A percentile compares a stretch with the other conserved stretches of the same genome.
phyloP scores from a whole-genome alignment of 2,888 invertebrate species.

The Periphyllus acericola region DNA sequence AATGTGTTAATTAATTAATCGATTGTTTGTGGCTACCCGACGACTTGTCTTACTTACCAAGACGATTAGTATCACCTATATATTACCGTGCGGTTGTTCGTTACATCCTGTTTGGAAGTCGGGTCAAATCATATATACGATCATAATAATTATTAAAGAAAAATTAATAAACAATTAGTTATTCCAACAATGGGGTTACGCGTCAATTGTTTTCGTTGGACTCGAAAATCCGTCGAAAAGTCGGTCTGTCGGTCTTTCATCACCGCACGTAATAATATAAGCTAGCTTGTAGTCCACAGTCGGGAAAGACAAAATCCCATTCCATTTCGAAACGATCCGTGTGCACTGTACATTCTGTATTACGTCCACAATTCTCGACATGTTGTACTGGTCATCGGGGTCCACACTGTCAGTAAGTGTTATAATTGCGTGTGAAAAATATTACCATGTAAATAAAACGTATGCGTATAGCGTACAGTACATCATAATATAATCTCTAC shows the following conservation, averaged over 20 bases:
- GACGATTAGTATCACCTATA: neutral
- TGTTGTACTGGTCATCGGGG: neutral
- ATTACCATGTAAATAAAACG: neutral
- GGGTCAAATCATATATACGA: slow-evolving; percentile 10
- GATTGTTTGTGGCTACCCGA: neutral
- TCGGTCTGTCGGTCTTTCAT: neutral
- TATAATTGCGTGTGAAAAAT: neutral
- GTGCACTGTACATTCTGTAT: neutral
- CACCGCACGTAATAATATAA: neutral
- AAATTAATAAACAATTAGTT: slow-evolving; percentile 21
- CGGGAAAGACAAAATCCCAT: neutral
- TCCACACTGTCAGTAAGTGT: neutral
- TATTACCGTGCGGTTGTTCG: neutral
- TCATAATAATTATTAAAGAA: slow-evolving; percentile 11
- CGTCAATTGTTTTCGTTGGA: slow-evolving; percentile 15
- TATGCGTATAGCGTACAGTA: neutral
- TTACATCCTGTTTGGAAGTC: slow-evolving; percentile 24
- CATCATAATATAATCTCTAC: neutral
- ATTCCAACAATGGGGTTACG: slow-evolving; percentile 17
- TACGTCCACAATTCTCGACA: neutral
- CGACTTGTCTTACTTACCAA: slow-evolving; percentile 4
- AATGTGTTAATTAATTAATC: neutral
- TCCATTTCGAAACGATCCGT: neutral
- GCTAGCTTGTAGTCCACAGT: too few relatives aligned
- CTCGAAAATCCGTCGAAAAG: neutral